Percentiles rank a stretch among this genome's conserved stretches.
Conservation (phyloP, 1,140 invertebrate species). For the Nomia melanderi region DNA sequence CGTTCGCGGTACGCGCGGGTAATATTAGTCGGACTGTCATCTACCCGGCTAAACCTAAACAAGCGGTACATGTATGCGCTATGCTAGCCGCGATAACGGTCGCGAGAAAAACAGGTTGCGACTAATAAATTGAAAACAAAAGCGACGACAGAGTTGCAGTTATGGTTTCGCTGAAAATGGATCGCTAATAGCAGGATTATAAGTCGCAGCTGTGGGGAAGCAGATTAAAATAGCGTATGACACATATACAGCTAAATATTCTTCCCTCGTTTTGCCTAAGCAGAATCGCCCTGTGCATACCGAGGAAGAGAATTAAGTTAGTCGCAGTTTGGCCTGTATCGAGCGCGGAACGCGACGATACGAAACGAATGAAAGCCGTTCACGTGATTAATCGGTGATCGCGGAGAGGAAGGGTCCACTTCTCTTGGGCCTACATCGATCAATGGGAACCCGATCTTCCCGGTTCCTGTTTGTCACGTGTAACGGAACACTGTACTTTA, state of each 20-base stretch:
- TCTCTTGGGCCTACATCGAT: slow-evolving; percentile 19
- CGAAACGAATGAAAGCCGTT: slow-evolving; percentile 12
- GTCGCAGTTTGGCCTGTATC: slow-evolving; percentile 4
- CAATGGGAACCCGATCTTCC: slow-evolving; percentile 34
- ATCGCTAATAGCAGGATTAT: background rate
- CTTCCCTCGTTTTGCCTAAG: slow-evolving; percentile 24
- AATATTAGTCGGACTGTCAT: slow-evolving; percentile 4
- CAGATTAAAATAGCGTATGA: slow-evolving; percentile 47
- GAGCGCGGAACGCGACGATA: background rate
- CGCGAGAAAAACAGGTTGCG: background rate
- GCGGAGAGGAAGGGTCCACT: slow-evolving; percentile 30
- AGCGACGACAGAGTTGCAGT: background rate
- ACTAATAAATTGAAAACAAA: background rate
- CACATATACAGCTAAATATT: slow-evolving; percentile 49
- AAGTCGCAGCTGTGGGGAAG: slow-evolving; percentile 15
- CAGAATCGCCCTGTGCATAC: slow-evolving; percentile 22
- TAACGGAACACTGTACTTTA: background rate
- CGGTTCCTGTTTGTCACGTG: slow-evolving; percentile 27
- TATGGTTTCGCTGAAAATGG: background rate
- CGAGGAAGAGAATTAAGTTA: slow-evolving; percentile 7
- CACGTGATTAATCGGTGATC: slow-evolving; percentile 34
- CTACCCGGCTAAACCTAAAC: background rate
- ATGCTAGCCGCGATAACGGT: background rate
- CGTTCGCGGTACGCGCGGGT: background rate
- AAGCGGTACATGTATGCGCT: background rate